Conservation (phyloP, 2,113 vertebrate genomes). For the Podarcis muralis region DNA sequence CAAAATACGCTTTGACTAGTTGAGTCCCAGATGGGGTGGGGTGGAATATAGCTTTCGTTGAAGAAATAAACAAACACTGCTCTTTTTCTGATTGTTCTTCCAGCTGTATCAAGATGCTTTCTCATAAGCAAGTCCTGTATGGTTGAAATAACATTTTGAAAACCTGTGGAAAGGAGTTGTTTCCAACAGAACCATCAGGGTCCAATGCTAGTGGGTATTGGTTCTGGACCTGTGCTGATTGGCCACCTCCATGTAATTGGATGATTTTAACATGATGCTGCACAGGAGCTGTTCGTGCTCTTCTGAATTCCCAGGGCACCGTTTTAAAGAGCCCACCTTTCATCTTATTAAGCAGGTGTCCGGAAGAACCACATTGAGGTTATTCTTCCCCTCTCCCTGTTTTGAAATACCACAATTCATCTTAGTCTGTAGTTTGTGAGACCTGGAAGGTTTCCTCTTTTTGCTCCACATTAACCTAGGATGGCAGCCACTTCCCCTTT, state of each 20-base stretch:
- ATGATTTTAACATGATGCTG: neutral
- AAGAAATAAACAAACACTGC: conserved; percentile 4
- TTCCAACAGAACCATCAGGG: neutral
- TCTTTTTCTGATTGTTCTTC: neutral
- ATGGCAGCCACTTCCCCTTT: neutral
- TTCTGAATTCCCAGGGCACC: neutral
- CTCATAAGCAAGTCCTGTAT: neutral
- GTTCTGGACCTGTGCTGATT: neutral
- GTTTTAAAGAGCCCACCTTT: neutral
- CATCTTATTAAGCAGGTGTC: neutral
- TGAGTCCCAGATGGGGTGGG: neutral
- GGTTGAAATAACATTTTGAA: neutral
- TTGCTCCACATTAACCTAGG: neutral
- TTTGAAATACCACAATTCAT: too few relatives aligned
- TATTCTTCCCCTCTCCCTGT: too few relatives aligned
- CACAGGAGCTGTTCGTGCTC: neutral
- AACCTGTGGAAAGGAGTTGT: neutral
- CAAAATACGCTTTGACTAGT: conserved; percentile 38
- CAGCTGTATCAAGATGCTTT: neutral
- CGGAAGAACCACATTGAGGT: too few relatives aligned
- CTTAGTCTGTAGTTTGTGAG: too few relatives aligned
- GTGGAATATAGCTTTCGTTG: neutral
- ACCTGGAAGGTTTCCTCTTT: too few relatives aligned
- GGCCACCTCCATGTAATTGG: neutral
- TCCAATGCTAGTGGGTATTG: too few relatives aligned